Evolutionary conservation across 2,113 vertebrate species (phyloP).

Genomic region (Amphilophus citrinellus): DNA sequence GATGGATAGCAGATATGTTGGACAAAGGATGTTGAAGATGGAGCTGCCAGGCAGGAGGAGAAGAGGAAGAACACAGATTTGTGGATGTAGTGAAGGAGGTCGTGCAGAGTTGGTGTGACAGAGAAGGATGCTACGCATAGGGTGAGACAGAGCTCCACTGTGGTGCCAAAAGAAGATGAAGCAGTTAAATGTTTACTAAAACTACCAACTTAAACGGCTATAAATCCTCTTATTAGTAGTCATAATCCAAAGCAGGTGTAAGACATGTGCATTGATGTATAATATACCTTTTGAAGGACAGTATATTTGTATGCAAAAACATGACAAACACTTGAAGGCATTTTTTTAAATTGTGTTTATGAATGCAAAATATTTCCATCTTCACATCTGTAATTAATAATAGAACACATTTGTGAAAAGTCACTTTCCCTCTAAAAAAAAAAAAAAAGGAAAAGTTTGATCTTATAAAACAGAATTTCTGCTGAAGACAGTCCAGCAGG

Average conservation of each 20-base stretch:
- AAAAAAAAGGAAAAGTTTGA: too few relatives aligned
- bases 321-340: not conserved
- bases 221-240: not conserved
- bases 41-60: not conserved
- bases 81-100: too few relatives aligned
- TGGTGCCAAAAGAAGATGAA: not conserved
- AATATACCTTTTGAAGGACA: not conserved
- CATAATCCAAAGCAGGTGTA: not conserved
- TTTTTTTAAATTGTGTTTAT: not conserved
- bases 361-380: not conserved
- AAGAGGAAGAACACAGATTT: not conserved
- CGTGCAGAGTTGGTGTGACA: rapidly evolving
- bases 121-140: not conserved
- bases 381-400: not conserved
- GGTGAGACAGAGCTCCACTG: not conserved
- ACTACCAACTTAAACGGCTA: not conserved
- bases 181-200: too few relatives aligned
- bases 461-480: not conserved
- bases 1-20: not conserved
- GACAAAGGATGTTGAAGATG: not conserved
- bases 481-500: not conserved
- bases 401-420: not conserved
- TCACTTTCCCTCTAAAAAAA: not conserved
- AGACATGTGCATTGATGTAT: not conserved
- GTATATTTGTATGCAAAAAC: not conserved